Evolutionary conservation across 1,140 invertebrate genomes (phyloP).

Genomic region (Drosophila ogumai): DNA sequence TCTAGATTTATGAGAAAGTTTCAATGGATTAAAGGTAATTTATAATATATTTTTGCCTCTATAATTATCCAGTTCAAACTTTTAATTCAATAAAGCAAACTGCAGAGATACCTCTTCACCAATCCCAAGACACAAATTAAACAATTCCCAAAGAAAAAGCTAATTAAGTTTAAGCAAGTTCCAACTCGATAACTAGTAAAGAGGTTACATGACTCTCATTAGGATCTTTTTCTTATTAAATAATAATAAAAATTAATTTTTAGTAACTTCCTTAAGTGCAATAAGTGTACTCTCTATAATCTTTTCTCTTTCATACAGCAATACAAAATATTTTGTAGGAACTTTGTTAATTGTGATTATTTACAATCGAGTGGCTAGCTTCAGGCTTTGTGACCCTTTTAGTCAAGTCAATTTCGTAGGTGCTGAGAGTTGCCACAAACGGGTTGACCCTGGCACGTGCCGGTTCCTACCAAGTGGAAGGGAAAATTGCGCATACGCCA

Average conservation of each 20-base stretch:
- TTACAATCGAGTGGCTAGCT: not conserved
- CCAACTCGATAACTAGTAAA: not conserved
- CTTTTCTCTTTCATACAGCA: not conserved
- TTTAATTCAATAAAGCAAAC: too few species aligned
- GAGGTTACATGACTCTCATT: not conserved
- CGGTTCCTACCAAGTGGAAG: not conserved
- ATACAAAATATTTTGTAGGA: not conserved
- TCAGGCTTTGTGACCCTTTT: not conserved
- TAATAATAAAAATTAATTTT: slow-evolving; percentile 7
- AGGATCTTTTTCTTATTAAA: slow-evolving; percentile 3
- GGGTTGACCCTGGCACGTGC: slow-evolving; percentile 48
- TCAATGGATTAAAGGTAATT: too few species aligned
- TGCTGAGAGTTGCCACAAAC: slow-evolving; percentile 3
- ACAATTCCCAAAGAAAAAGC: not conserved
- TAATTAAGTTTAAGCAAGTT: slow-evolving; percentile 16
- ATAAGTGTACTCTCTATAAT: not conserved
- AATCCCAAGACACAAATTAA: not conserved
- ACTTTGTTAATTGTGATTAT: slow-evolving; percentile 15
- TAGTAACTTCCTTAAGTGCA: slow-evolving; percentile 2
- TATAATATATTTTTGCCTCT: too few species aligned
- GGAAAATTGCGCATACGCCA: slow-evolving; percentile 43
- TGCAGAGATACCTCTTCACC: not conserved
- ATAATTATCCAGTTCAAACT: not conserved
- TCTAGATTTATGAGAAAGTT: too few species aligned
- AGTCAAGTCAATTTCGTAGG: not conserved